Percentiles rank a stretch among this genome's conserved stretches.
phyloP scores from a whole-genome alignment of 2,113 vertebrate genomes.

The Castor canadensis region DNA sequence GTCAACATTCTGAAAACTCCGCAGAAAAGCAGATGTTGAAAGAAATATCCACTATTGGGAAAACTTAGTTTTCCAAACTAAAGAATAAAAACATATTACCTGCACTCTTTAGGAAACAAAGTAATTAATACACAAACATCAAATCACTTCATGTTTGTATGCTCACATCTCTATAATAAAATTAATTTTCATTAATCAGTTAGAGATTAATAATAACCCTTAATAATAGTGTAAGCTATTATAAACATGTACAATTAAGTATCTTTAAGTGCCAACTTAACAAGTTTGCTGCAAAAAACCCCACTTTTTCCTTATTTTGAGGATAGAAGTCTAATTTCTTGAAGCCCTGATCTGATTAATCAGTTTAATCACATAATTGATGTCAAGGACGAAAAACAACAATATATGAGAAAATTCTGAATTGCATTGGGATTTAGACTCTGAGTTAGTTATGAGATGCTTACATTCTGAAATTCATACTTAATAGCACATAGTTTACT shows the following conservation, averaged over 20 bases:
- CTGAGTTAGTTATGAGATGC: not conserved
- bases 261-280: not conserved
- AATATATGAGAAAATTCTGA: not conserved
- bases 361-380: not conserved
- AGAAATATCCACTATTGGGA: not conserved
- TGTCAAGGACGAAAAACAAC: not conserved
- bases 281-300: not conserved
- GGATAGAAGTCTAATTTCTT: constrained; percentile 5
- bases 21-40: not conserved
- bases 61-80: not conserved
- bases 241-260: not conserved
- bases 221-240: not conserved
- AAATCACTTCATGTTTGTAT: not conserved
- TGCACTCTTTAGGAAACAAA: not conserved
- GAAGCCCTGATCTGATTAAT: not conserved
- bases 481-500: not conserved
- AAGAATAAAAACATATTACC: too few species aligned
- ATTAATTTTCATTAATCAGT: not conserved
- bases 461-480: not conserved
- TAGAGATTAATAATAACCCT: not conserved
- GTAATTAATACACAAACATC: too few species aligned
- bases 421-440: constrained; percentile 7
- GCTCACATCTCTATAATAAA: constrained; percentile 12
- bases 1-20: not conserved
- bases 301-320: not conserved